Conservation (phyloP, 2,797 vertebrate genomes). For the Erpetoichthys calabaricus region DNA sequence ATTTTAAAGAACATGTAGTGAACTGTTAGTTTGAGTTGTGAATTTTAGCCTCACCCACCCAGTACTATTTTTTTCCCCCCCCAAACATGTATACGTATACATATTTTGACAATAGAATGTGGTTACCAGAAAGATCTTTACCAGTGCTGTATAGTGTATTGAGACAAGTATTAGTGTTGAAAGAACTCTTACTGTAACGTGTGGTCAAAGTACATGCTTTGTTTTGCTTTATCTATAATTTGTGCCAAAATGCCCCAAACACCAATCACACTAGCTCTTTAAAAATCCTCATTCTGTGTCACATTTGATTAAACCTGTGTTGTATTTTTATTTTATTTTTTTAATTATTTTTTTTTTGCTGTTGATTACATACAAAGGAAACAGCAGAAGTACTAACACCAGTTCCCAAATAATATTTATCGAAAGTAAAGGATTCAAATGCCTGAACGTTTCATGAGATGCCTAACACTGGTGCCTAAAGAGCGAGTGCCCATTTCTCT, state of each 20-base stretch:
- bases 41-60: constrained; percentile 6
- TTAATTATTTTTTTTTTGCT: neutral
- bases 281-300: no score
- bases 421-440: neutral
- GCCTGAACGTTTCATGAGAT: constrained; percentile 5
- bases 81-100: constrained; percentile 16
- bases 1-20: constrained; percentile 19
- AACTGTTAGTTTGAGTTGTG: constrained; percentile 18
- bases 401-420: neutral
- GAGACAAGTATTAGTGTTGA: constrained; percentile 26
- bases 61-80: constrained; percentile 24
- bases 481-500: neutral
- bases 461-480: neutral
- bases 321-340: neutral
- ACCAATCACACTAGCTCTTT: constrained; percentile 22
- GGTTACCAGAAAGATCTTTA: constrained; percentile 23
- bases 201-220: constrained; percentile 20
- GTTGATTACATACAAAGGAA: neutral
- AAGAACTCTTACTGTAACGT: constrained; percentile 19
- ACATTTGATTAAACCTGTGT: neutral
- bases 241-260: constrained; percentile 43
- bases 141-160: constrained; percentile 28
- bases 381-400: neutral
- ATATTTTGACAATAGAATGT: constrained; percentile 19
- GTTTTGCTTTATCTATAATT: constrained; percentile 31